A percentile compares a stretch with the other conserved stretches of the same genome.
phyloP scores from a whole-genome alignment of 1,140 invertebrate species.

The Achroia grisella region DNA sequence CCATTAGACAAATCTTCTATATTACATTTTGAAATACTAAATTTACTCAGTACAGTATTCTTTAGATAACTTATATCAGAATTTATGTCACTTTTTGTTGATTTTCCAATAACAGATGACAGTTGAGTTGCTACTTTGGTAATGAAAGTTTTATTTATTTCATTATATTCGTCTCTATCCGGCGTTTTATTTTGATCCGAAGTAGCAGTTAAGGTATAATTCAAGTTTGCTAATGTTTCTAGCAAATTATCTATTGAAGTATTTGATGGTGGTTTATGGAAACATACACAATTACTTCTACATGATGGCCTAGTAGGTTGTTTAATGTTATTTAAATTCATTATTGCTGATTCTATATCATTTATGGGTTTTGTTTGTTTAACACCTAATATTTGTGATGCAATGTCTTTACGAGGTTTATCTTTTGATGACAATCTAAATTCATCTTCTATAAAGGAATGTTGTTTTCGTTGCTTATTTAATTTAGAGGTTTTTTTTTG shows the following conservation, averaged over 20 bases:
- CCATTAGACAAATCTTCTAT: slow-evolving; percentile 3
- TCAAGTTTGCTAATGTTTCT: slow-evolving; percentile 37
- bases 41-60: no score
- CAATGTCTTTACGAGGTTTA: not conserved
- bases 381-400: slow-evolving; percentile 14
- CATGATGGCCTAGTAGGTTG: slow-evolving; percentile 8
- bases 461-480: not conserved
- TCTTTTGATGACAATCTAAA: no score
- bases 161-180: no score
- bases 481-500: slow-evolving; percentile 10
- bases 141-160: no score
- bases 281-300: slow-evolving; percentile 37
- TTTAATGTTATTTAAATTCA: not conserved
- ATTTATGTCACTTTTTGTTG: no score
- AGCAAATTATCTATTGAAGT: slow-evolving; percentile 50
- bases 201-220: slow-evolving; percentile 14
- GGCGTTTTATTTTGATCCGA: no score
- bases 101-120: no score
- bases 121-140: not conserved
- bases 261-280: slow-evolving; percentile 52
- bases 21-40: no score
- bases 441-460: no score
- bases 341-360: not conserved
- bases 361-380: slow-evolving; percentile 30
- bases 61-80: no score